Percentiles rank a stretch among this genome's conserved stretches.
These are phyloP conservation scores for Chouioia cunea DNA, from an alignment of 2,888 invertebrate genomes.

Conservation along the genomic window DNA sequence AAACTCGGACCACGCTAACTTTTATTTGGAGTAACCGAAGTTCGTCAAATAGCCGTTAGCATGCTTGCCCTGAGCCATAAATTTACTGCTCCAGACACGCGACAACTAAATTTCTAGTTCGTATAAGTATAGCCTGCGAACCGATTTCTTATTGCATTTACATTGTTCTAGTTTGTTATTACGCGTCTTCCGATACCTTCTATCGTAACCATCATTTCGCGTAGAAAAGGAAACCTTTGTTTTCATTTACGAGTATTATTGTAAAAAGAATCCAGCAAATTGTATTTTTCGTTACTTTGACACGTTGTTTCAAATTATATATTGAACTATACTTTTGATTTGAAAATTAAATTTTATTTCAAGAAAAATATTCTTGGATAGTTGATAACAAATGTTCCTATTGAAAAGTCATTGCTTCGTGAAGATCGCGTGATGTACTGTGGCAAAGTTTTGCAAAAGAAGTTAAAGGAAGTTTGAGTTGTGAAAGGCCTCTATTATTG, in stretches of 20 bases:
- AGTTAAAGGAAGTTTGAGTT: not conserved
- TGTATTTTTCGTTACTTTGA: no score
- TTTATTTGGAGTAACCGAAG: slow-evolving; percentile 29
- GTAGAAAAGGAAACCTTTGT: no score
- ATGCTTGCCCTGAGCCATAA: slow-evolving; percentile 35
- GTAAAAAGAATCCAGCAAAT: no score
- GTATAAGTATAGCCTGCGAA: slow-evolving; percentile 4
- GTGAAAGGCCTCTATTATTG: slow-evolving; percentile 38
- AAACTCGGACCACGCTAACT: slow-evolving; percentile 16
- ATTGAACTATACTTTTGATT: no score
- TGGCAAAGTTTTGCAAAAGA: not conserved
- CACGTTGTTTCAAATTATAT: no score
- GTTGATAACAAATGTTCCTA: not conserved
- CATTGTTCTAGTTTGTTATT: slow-evolving; percentile 12
- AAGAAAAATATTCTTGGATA: no score
- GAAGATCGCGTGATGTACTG: slow-evolving; percentile 20
- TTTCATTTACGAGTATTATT: no score
- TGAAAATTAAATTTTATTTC: no score
- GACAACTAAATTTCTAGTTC: slow-evolving; percentile 33
- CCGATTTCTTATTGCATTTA: slow-evolving; percentile 34
- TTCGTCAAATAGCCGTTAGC: slow-evolving; percentile 35
- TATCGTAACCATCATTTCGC: no score
- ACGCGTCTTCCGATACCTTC: no score
- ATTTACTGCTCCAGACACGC: slow-evolving; percentile 30
- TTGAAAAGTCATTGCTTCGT: not conserved